These are phyloP conservation scores for Calycopis cecrops DNA, from an alignment of 1,140 invertebrate species.

Conservation along the genomic window DNA sequence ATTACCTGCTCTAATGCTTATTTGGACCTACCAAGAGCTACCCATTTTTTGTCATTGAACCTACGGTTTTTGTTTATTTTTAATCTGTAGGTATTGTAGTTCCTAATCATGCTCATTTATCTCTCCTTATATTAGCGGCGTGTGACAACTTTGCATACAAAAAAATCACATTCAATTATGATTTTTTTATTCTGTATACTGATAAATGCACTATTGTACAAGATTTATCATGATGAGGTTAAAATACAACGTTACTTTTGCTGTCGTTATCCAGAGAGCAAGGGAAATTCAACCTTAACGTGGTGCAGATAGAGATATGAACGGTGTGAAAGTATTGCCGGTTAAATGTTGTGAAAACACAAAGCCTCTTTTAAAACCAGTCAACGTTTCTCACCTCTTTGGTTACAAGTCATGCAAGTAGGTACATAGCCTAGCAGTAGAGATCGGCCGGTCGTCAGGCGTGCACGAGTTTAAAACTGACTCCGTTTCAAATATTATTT, in stretches of 20 bases:
- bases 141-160: conserved; percentile 35
- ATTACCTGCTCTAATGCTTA: no score
- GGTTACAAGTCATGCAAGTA: conserved; percentile 12
- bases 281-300: not conserved
- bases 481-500: not conserved
- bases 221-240: conserved; percentile 39
- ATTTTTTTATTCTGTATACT: conserved; percentile 36
- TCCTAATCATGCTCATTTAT: no score
- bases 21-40: no score
- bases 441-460: conserved; percentile 26
- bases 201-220: conserved; percentile 44
- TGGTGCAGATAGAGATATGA: not conserved
- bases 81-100: no score
- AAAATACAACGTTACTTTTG: not conserved
- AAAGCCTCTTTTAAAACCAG: conserved; percentile 40
- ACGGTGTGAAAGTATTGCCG: not conserved
- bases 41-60: no score
- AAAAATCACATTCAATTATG: conserved; percentile 40
- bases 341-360: conserved; percentile 8
- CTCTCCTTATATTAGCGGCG: conserved; percentile 23
- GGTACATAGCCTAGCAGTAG: conserved; percentile 29
- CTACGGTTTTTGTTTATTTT: no score
- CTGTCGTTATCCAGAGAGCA: not conserved
- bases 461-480: conserved; percentile 24
- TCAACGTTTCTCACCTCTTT: conserved; percentile 29